Conservation (phyloP, 2,797 vertebrate genomes). For the Poecilia gillii region DNA sequence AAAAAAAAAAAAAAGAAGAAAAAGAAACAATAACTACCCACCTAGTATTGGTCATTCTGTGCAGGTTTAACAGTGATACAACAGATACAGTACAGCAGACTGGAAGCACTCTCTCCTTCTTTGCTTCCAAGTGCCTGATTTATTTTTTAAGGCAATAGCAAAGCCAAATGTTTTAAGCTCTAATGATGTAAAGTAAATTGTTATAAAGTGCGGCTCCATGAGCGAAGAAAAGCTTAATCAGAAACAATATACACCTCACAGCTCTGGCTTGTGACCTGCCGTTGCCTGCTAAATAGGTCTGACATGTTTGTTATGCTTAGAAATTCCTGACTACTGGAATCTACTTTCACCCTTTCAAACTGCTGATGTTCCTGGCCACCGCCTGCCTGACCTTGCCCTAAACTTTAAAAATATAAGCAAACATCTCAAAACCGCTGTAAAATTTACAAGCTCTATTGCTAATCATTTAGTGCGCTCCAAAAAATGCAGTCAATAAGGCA, state of each 20-base stretch:
- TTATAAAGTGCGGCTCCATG: constrained; percentile 64
- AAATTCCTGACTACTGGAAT: constrained; percentile 83
- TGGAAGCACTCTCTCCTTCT: constrained; percentile 24
- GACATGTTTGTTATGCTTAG: constrained; percentile 83
- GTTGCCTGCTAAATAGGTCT: constrained; percentile 70
- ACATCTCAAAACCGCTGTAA: constrained; percentile 27
- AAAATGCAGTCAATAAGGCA: constrained; percentile 14
- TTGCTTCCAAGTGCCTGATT: constrained; percentile 54
- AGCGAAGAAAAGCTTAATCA: constrained; percentile 70
- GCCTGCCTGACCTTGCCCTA: constrained; percentile 36
- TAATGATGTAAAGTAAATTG: constrained; percentile 76
- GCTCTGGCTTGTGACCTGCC: constrained; percentile 54
- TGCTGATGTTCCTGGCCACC: constrained; percentile 64
- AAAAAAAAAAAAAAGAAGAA: background rate
- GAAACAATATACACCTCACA: constrained; percentile 77
- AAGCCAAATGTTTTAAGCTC: constrained; percentile 78
- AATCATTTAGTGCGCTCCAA: constrained; percentile 4
- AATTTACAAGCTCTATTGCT: constrained; percentile 7
- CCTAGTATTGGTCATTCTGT: constrained; percentile 24
- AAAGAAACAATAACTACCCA: constrained; percentile 23
- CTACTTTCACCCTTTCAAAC: constrained; percentile 72
- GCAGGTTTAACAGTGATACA: background rate
- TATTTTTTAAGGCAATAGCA: constrained; percentile 66
- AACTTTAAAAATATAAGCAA: constrained; percentile 48
- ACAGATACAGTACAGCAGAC: constrained; percentile 6